These are phyloP conservation scores for Pogonophryne albipinna DNA, from an alignment of 2,797 vertebrate genomes.

Conservation along the genomic window DNA sequence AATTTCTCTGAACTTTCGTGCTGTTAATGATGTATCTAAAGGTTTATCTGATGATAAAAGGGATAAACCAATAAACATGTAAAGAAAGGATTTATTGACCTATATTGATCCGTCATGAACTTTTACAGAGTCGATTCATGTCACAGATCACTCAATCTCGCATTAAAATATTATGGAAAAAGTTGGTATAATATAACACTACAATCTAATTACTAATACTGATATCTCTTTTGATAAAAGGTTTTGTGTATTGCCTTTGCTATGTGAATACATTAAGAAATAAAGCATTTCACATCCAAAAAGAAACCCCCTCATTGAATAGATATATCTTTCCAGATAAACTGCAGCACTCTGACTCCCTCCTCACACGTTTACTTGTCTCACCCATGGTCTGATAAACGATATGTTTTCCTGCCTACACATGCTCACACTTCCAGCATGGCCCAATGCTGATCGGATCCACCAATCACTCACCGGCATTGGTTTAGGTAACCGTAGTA, in stretches of 20 bases:
- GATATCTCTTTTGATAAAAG: not conserved
- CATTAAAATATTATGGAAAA: not conserved
- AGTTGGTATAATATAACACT: not conserved
- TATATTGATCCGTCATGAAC: not conserved
- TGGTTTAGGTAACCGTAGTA: conserved; percentile 68
- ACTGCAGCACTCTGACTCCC: conserved; percentile 4
- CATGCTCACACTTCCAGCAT: conserved; percentile 68
- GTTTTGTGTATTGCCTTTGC: not conserved
- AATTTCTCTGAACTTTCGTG: too few species aligned
- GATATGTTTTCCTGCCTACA: conserved; percentile 65
- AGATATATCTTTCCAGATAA: conserved; percentile 4
- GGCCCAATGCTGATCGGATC: conserved; percentile 31
- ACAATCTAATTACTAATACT: not conserved
- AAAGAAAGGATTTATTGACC: not conserved
- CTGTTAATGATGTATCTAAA: not conserved
- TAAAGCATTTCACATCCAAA: not conserved
- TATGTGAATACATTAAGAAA: not conserved
- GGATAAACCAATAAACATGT: not conserved
- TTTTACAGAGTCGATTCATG: not conserved
- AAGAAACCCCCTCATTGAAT: not conserved
- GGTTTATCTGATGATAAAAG: not conserved
- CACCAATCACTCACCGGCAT: conserved; percentile 62
- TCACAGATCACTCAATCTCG: not conserved
- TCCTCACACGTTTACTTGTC: conserved; percentile 46
- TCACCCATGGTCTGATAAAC: conserved; percentile 72